phyloP scores from a whole-genome alignment of 1,140 invertebrate genomes.

The Diorhabda carinulata region DNA sequence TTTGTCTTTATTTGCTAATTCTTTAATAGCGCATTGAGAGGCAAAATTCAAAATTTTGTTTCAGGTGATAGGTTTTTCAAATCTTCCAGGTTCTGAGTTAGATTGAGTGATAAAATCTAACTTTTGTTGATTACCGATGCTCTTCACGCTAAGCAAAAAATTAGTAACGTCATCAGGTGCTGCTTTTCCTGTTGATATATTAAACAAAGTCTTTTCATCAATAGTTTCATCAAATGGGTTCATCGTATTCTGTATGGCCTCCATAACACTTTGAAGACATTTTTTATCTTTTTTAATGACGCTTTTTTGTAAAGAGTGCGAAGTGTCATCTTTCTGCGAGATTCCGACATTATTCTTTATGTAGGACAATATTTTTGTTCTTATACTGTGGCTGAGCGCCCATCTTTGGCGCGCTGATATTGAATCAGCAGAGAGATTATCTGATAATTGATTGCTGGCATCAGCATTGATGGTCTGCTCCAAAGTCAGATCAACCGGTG shows the following conservation, averaged over 20 bases:
- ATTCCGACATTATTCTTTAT: conserved; percentile 23
- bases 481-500: conserved; percentile 24
- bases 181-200: conserved; percentile 25
- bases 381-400: conserved; percentile 14
- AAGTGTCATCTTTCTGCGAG: conserved; percentile 31
- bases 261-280: conserved; percentile 12
- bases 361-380: conserved; percentile 31
- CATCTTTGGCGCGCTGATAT: conserved; percentile 26
- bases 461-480: conserved; percentile 32
- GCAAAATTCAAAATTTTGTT: conserved; percentile 31
- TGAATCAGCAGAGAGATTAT: conserved; percentile 26
- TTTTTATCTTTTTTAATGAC: conserved; percentile 33
- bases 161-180: conserved; percentile 8
- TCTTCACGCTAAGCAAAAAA: conserved; percentile 15
- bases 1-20: conserved; percentile 31
- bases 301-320: conserved; percentile 33
- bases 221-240: conserved; percentile 36
- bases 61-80: conserved; percentile 32
- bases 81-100: conserved; percentile 23
- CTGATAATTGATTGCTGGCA: conserved; percentile 20
- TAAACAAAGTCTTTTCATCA: conserved; percentile 26
- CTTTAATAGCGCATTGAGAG: conserved; percentile 22
- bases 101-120: conserved; percentile 30
- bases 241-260: conserved; percentile 32
- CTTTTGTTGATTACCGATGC: conserved; percentile 17